Base-by-base conservation (phyloP, 2,888 invertebrate genomes). In the Drosophila maculinotata region DNA sequence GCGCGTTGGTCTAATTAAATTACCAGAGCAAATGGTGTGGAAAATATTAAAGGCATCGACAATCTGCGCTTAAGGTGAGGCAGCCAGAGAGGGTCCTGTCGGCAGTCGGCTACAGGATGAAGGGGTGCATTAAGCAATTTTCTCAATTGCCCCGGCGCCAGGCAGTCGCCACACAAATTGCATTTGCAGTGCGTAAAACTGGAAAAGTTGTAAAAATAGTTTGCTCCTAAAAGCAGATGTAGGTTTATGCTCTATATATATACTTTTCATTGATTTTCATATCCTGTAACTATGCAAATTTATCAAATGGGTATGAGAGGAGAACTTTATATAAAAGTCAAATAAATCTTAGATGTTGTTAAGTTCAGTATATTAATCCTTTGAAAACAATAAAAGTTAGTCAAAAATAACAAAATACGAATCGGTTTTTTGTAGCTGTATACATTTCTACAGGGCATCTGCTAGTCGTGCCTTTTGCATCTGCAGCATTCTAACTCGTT, bases 1-100 rank as follows among this genome's bases (percentile, higher is more conserved):
- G 60, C 47, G 62, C 64, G 67, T 42, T 65, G 25, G 68, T 52
- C 64, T 81, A 80, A 81, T 81, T 81, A 69, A 81, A 86, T 81
- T 83, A 86, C 68, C 30, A 67, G 35, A 31, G 7, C 52, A 56
- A 74, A 62, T 53, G 57, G 72, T 15, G 67, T 59, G 76, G 71
- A 73, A 73, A 73, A 58, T 52, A 48, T 69, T 56, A 35, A 70
- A 58, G 65, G 17, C 17, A 31, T 36, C 20, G 10, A 39, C 23
- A 57, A 49, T 45, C 45, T 69, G 64, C 63, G 48, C 36, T 49
- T 15, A 39, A 35, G 59, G 39, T 47, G 12, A 28, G 31, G 5
- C 2, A 7, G 1, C 6, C 2, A 25, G 7, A 33, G 12, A 0
- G 15, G n/a, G 1, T 15, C 35, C 36, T 30, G 7, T 23, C 30